phyloP scores from a whole-genome alignment of 2,888 invertebrate genomes.

The Autographa pulchrina region DNA sequence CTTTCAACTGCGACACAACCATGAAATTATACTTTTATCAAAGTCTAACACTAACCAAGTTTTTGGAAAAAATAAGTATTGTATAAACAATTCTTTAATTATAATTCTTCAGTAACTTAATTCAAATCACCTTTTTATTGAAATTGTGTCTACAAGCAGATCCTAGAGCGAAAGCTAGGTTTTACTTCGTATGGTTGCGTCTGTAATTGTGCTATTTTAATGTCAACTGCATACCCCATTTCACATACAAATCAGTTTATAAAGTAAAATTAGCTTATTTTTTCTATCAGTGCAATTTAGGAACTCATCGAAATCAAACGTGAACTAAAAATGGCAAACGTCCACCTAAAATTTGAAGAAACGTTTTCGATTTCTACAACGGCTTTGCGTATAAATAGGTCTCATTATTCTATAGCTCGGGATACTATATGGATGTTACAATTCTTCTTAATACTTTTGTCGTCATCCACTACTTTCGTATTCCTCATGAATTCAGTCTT shows the following conservation, averaged over 20 bases:
- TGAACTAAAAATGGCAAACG: constrained; percentile 40
- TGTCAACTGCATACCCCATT: constrained; percentile 57
- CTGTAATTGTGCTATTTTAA: constrained; percentile 31
- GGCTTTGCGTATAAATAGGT: constrained; percentile 64
- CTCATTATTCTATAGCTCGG: constrained; percentile 63
- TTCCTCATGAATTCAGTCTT: constrained; percentile 67
- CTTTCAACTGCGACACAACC: no score
- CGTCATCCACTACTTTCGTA: constrained; percentile 37
- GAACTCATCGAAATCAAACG: background rate
- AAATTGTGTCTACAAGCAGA: constrained; percentile 19
- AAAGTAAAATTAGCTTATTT: background rate
- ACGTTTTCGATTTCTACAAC: constrained; percentile 62
- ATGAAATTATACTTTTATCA: no score
- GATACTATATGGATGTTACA: constrained; percentile 62
- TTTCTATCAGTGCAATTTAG: background rate
- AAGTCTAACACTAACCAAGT: no score
- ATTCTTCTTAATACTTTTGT: constrained; percentile 49
- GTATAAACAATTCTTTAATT: no score
- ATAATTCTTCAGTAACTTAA: no score
- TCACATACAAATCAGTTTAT: constrained; percentile 50
- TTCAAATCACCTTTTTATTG: no score
- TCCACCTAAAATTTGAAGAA: constrained; percentile 63
- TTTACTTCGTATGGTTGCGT: constrained; percentile 28
- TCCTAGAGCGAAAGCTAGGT: constrained; percentile 15
- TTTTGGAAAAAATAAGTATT: no score